Conservation (phyloP, 1,140 invertebrate genomes). For the Asobara japonica region DNA sequence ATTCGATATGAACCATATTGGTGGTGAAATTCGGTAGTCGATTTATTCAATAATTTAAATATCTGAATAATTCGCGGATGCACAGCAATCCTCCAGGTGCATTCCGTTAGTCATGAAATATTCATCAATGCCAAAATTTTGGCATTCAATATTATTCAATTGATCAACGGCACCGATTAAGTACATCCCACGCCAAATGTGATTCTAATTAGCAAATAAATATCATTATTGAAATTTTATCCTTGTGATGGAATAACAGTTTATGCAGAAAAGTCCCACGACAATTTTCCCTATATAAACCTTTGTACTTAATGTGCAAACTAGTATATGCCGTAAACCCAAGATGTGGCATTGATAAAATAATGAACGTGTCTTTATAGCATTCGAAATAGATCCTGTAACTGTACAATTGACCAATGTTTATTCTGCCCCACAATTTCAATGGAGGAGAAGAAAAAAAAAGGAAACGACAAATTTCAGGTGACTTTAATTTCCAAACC, state of each 20-base stretch:
- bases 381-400: not conserved
- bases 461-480: not conserved
- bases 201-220: not conserved
- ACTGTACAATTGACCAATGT: not conserved
- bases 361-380: not conserved
- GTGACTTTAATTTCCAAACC: not conserved
- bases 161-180: not conserved
- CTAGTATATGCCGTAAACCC: not conserved
- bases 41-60: constrained; percentile 2
- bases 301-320: not conserved
- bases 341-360: not conserved
- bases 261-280: not conserved
- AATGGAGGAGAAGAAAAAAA: not conserved
- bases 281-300: not conserved
- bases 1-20: not conserved
- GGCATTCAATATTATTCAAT: not conserved
- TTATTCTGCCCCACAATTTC: not conserved
- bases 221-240: not conserved
- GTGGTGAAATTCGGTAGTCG: not conserved
- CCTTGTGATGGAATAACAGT: not conserved
- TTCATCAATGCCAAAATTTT: not conserved
- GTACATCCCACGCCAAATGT: not conserved
- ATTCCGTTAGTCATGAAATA: not conserved
- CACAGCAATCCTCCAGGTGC: not conserved
- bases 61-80: constrained; percentile 1